Base-by-base conservation (phyloP, 2,797 vertebrate genomes). In the Luscinia luscinia region DNA sequence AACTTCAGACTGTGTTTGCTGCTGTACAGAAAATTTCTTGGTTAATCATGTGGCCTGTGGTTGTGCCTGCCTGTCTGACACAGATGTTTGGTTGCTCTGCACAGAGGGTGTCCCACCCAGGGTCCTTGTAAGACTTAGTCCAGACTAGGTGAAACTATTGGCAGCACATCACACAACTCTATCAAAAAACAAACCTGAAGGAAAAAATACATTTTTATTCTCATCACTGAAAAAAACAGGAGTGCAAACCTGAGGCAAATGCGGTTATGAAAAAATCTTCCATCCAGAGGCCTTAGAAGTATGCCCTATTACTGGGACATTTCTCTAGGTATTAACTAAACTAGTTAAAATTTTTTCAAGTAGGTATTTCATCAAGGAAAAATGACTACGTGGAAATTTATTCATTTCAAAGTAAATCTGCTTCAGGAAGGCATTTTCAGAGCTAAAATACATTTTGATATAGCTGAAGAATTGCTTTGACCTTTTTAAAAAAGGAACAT, bases 401-500 rank as follows among this genome's bases (percentile, higher is more conserved):
- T 66, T 73, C 1, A 36, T 87, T 89, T 87, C 48, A 66, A 82
- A 78, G 40, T 30, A 74, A 86, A 22, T 75, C 55, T 84, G 18
- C n/a, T 90, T 92, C 54, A 93, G 61, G 84, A 94, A 72, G 27
- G 19, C 16, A 46, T 17, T 77, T 88, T 36, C 0, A 3, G 43
- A 88, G 24, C 52, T 49, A 84, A 64, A 90, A 80, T 58, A 3
- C 18, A 26, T 77, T 72, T 80, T 69, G 6, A 87, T 78, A 34
- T n/a, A 86, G 46, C 62, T 88, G 69, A 90, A 68, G 22, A 92
- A 75, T 94, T 96, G 36, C n/a, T 87, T 82, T 93, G 77, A 95
- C 84, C 80, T 92, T 95, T 95, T 88, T 72, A 48, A 52, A 75
- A 91, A 93, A 55, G 4, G 46, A 95, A 87, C 21, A 73, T 49